Percentiles rank a stretch among this genome's conserved stretches.
Conservation (phyloP, 1,140 invertebrate species). For the Drepana arcuata region DNA sequence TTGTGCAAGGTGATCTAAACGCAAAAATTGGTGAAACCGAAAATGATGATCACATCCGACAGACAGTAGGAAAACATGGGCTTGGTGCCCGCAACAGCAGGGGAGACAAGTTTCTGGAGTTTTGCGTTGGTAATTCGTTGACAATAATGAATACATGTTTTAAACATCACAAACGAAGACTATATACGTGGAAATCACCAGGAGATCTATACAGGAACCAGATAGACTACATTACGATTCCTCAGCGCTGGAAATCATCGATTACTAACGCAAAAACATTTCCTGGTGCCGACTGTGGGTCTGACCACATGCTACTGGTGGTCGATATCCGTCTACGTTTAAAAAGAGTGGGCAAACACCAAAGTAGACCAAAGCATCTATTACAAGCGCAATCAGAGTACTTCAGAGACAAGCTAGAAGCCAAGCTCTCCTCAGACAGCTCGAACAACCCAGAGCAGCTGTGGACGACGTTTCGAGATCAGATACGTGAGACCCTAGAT, state of each 20-base stretch:
- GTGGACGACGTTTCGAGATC: neutral
- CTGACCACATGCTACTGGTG: slow-evolving; percentile 24
- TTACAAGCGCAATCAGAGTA: neutral
- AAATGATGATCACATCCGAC: neutral
- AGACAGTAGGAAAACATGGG: neutral
- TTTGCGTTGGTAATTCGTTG: too few relatives aligned
- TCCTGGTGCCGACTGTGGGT: slow-evolving; percentile 20
- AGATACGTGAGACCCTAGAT: slow-evolving; percentile 1
- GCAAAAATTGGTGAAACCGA: neutral
- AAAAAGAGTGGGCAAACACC: neutral
- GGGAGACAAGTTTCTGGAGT: too few relatives aligned
- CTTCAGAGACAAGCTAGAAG: too few relatives aligned
- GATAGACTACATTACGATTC: slow-evolving; percentile 23
- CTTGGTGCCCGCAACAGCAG: neutral
- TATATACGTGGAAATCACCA: slow-evolving; percentile 2
- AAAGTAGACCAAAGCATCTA: neutral
- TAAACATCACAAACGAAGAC: neutral
- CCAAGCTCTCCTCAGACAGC: too few relatives aligned
- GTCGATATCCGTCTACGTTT: slow-evolving; percentile 3
- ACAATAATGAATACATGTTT: neutral
- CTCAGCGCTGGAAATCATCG: slow-evolving; percentile 14
- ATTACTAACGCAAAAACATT: slow-evolving; percentile 17
- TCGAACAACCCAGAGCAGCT: neutral
- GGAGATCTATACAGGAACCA: slow-evolving; percentile 16
- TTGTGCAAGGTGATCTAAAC: neutral